phyloP scores from a whole-genome alignment of 1,140 invertebrate species.

The Trachymyrmex cornetzi region DNA sequence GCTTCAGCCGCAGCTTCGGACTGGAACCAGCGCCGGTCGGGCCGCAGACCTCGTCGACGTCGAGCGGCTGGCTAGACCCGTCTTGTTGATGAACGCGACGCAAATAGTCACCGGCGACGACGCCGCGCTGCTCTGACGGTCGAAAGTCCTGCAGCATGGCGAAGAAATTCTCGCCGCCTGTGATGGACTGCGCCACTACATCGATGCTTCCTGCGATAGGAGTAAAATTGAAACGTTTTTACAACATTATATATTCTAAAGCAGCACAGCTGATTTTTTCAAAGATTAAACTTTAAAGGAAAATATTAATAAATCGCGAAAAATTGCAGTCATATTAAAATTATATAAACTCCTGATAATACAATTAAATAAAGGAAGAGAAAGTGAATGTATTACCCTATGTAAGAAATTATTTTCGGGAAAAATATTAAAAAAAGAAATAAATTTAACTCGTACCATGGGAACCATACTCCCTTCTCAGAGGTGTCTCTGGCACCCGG shows the following conservation, averaged over 20 bases:
- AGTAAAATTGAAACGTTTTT: neutral
- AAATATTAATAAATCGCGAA: neutral
- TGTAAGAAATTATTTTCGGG: neutral
- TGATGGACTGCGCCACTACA: conserved; percentile 86
- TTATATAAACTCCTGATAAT: neutral
- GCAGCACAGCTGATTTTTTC: neutral
- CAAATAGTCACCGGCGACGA: conserved; percentile 89
- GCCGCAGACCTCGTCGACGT: conserved; percentile 86
- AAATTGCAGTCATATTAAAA: neutral
- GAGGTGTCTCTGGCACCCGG: conserved; percentile 83
- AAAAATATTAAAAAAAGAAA: neutral
- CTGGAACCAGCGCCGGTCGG: conserved; percentile 87
- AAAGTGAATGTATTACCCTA: neutral
- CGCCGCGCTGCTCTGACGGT: conserved; percentile 89
- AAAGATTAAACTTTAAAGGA: neutral
- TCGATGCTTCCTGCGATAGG: conserved; percentile 89
- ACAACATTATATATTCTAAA: neutral
- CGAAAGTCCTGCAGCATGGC: conserved; percentile 93
- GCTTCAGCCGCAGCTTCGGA: conserved; percentile 92
- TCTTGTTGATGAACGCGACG: conserved; percentile 84
- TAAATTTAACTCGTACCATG: conserved; percentile 78
- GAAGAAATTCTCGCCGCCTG: conserved; percentile 90
- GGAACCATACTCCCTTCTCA: conserved; percentile 86
- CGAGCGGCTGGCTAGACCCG: conserved; percentile 72
- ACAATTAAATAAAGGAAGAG: conserved; percentile 74